Evolutionary conservation across 2,113 vertebrate genomes (phyloP).

Genomic region (Camelus dromedarius): DNA sequence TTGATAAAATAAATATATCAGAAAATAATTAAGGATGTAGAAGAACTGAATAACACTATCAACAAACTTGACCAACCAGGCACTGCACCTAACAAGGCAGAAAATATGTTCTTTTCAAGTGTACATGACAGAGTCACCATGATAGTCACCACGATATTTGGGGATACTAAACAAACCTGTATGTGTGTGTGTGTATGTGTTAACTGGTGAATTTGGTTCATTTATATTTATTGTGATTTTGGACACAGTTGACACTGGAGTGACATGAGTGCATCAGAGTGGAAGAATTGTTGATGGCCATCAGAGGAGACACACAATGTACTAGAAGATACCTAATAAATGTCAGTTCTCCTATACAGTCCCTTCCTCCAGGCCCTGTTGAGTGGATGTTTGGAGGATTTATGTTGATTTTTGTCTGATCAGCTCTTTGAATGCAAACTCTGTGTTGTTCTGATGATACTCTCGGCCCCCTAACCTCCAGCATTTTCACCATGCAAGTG

Average conservation of each 20-base stretch:
- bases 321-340: not conserved
- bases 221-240: conserved; percentile 43
- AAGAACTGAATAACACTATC: too few species aligned
- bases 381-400: not conserved
- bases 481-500: not conserved
- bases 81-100: too few species aligned
- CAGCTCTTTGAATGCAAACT: not conserved
- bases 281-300: not conserved
- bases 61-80: too few species aligned
- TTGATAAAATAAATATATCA: too few species aligned
- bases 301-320: not conserved
- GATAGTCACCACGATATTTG: too few species aligned
- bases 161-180: too few species aligned
- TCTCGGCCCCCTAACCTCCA: not conserved
- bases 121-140: too few species aligned
- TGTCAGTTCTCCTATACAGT: not conserved
- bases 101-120: too few species aligned
- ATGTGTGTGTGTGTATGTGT: not conserved
- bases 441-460: not conserved
- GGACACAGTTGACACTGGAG: not conserved
- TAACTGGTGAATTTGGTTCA: not conserved
- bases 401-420: conserved; percentile 9
- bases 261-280: not conserved
- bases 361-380: not conserved
- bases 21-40: too few species aligned